phyloP scores from a whole-genome alignment of 1,140 invertebrate species.

The Nasonia giraulti region DNA sequence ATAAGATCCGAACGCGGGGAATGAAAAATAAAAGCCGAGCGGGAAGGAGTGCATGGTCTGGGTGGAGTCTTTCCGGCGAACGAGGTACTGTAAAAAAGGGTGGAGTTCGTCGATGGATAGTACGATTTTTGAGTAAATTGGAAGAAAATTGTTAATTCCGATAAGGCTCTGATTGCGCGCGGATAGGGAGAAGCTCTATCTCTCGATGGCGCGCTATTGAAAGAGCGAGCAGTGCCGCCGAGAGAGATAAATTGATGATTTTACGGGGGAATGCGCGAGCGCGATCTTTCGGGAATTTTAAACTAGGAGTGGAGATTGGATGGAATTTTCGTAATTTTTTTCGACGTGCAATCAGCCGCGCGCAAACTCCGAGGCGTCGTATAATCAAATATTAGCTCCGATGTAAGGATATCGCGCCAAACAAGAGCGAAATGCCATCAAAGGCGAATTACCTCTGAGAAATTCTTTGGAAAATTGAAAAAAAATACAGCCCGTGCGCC shows the following conservation, averaged over 20 bases:
- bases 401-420: too few relatives aligned
- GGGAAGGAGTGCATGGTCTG: background rate
- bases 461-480: background rate
- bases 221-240: background rate
- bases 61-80: background rate
- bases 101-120: background rate
- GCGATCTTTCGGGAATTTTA: too few relatives aligned
- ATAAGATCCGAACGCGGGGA: constrained; percentile 18
- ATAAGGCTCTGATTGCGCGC: background rate
- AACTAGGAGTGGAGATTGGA: too few relatives aligned
- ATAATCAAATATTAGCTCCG: background rate
- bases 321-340: too few relatives aligned
- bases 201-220: background rate
- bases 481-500: background rate
- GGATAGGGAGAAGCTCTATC: background rate
- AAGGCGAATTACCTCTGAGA: background rate
- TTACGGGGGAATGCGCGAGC: background rate
- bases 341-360: too few relatives aligned
- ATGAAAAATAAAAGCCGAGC: constrained; percentile 24
- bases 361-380: background rate
- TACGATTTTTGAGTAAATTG: background rate
- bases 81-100: background rate
- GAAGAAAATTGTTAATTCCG: background rate
- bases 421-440: background rate
- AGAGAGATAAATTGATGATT: background rate